A percentile compares a stretch with the other conserved stretches of the same genome.
Conservation (phyloP, 2,888 invertebrate species). For the Cryptocephalus primarius region DNA sequence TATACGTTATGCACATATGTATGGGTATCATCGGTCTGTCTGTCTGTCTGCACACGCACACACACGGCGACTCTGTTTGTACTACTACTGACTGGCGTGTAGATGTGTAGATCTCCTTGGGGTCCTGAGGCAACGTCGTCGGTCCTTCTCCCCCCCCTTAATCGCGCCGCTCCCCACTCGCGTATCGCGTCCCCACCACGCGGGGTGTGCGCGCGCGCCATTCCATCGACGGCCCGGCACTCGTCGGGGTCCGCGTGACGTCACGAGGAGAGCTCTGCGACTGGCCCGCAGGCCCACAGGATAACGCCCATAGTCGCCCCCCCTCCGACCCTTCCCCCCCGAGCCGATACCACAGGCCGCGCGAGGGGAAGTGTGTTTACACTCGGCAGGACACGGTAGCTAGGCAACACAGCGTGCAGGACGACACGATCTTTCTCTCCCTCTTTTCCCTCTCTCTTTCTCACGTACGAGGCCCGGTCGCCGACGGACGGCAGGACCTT, state of each 20-base stretch:
- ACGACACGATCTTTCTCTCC: conserved; percentile 3
- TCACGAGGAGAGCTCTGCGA: conserved; percentile 24
- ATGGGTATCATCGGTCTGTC: conserved; percentile 11
- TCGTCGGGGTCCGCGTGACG: conserved; percentile 28
- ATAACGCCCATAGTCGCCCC: conserved; percentile 23
- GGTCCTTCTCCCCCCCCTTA: background rate
- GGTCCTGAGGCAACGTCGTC: background rate
- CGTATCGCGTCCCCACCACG: no score
- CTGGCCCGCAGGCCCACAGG: conserved; percentile 24
- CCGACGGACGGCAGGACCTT: no score
- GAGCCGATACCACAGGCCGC: conserved; percentile 20
- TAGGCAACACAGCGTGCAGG: conserved; percentile 38
- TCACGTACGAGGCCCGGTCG: conserved; percentile 24
- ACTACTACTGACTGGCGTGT: conserved; percentile 49
- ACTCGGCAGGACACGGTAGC: conserved; percentile 38
- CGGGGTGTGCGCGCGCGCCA: conserved; percentile 36
- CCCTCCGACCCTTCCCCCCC: conserved; percentile 27
- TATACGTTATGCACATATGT: conserved; percentile 46
- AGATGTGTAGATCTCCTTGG: background rate
- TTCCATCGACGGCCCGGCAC: conserved; percentile 33
- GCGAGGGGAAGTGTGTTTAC: conserved; percentile 39
- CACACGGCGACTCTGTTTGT: conserved; percentile 44
- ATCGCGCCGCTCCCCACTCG: no score
- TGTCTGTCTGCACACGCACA: conserved; percentile 22
- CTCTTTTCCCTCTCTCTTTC: background rate